Evolutionary conservation across 2,888 invertebrate genomes (phyloP).

Genomic region (Hartigia nigra): DNA sequence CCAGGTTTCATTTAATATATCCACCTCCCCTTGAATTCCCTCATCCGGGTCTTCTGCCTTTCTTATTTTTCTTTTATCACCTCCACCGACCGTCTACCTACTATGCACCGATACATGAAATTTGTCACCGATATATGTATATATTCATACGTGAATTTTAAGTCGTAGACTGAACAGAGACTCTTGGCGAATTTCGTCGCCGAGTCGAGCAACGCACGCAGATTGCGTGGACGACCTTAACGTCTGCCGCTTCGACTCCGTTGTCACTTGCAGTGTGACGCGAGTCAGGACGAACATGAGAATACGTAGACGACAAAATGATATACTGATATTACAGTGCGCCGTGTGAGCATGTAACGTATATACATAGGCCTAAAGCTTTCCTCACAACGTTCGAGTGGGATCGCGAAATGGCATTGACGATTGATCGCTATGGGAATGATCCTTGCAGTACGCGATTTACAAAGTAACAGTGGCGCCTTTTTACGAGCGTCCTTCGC

Average conservation of each 20-base stretch:
- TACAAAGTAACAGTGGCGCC: neutral
- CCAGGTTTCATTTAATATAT: neutral
- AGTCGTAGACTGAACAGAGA: neutral
- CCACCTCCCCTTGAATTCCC: slow-evolving; percentile 22
- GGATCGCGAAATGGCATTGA: neutral
- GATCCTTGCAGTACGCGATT: neutral
- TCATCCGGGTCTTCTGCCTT: slow-evolving; percentile 32
- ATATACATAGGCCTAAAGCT: neutral
- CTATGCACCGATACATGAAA: neutral
- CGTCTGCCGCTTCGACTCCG: neutral
- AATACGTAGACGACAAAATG: neutral
- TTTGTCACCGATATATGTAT: neutral
- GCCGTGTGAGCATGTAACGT: neutral
- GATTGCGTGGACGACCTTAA: neutral
- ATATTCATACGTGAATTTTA: neutral
- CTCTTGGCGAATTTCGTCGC: neutral
- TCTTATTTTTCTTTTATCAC: slow-evolving; percentile 26
- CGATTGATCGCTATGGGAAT: neutral
- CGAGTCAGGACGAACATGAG: neutral
- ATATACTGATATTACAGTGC: neutral
- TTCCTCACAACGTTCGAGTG: neutral
- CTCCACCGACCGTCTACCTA: neutral
- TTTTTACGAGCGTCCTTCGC: neutral
- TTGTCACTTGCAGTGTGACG: neutral
- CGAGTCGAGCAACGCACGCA: neutral